Percentiles rank a stretch among this genome's conserved stretches.
Conservation (phyloP, 2,797 vertebrate genomes). For the Pseudochirops corinnae region DNA sequence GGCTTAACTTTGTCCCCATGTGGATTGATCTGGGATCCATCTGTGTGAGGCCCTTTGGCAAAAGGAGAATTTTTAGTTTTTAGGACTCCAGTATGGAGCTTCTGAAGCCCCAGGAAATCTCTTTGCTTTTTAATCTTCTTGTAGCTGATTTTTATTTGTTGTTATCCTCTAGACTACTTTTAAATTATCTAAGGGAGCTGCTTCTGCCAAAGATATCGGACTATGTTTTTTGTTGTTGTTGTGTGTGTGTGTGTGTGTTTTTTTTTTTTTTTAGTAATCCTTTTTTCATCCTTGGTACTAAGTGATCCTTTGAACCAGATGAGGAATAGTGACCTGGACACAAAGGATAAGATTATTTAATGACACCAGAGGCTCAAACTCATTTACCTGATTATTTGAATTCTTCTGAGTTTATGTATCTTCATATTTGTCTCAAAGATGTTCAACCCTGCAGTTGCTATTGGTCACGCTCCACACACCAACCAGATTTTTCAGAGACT, state of each 20-base stretch:
- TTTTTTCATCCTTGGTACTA: background rate
- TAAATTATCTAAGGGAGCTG: background rate
- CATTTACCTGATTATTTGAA: background rate
- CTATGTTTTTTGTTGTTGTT: background rate
- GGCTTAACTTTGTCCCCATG: background rate
- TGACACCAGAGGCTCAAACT: background rate
- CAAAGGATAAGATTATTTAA: background rate
- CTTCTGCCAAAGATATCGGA: background rate
- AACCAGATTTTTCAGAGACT: too few relatives aligned
- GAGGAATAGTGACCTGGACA: background rate
- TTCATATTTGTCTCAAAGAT: too few relatives aligned
- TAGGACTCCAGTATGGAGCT: background rate
- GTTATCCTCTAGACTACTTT: background rate
- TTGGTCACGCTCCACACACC: too few relatives aligned
- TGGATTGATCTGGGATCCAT: background rate
- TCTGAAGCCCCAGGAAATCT: background rate
- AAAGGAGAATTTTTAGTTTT: background rate
- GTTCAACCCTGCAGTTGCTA: too few relatives aligned
- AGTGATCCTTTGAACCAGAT: background rate
- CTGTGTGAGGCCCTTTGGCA: background rate
- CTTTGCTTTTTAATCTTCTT: background rate
- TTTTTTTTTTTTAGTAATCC: background rate
- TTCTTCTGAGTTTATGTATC: too few relatives aligned
- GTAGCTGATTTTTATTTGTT: background rate
- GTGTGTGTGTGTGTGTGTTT: rapidly evolving